Percentiles rank a stretch among this genome's conserved stretches.
phyloP scores from a whole-genome alignment of 2,888 invertebrate genomes.

The Oscheius onirici region DNA sequence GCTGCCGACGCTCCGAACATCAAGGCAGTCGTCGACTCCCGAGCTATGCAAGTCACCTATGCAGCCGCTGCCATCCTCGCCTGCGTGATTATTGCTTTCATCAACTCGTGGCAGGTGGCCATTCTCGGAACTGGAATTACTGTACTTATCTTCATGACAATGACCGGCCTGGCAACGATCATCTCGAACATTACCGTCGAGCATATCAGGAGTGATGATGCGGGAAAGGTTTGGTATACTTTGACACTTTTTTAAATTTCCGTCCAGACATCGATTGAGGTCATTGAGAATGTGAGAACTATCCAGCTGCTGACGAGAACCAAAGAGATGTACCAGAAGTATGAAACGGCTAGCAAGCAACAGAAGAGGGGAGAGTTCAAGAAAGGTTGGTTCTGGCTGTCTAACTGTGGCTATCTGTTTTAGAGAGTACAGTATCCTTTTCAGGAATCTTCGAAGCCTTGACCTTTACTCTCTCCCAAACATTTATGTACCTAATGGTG shows the following conservation, averaged over 20 bases:
- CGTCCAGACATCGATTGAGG: constrained; percentile 72
- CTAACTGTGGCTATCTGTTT: too few relatives aligned
- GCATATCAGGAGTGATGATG: constrained; percentile 72
- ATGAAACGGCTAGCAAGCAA: constrained; percentile 45
- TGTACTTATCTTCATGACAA: constrained; percentile 70
- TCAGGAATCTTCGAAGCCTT: constrained; percentile 42
- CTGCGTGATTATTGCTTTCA: constrained; percentile 72
- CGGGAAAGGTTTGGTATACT: constrained; percentile 73
- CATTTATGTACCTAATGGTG: constrained; percentile 53
- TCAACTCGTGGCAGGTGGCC: constrained; percentile 73
- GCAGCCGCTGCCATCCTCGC: constrained; percentile 72
- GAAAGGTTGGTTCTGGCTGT: constrained; percentile 36
- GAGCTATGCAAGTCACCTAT: constrained; percentile 51
- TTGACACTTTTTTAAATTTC: too few relatives aligned
- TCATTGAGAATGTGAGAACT: constrained; percentile 73
- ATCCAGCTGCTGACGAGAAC: constrained; percentile 73
- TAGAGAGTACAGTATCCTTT: too few relatives aligned
- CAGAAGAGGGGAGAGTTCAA: constrained; percentile 39
- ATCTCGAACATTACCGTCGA: constrained; percentile 67
- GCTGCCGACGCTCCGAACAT: constrained; percentile 72
- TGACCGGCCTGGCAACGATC: constrained; percentile 73
- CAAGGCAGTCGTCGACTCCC: constrained; percentile 69
- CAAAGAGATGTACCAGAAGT: constrained; percentile 69
- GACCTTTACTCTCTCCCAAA: constrained; percentile 53
- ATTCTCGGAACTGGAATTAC: constrained; percentile 63